Evolutionary conservation across 2,797 vertebrate species (phyloP).

Genomic region (Esox lucius): DNA sequence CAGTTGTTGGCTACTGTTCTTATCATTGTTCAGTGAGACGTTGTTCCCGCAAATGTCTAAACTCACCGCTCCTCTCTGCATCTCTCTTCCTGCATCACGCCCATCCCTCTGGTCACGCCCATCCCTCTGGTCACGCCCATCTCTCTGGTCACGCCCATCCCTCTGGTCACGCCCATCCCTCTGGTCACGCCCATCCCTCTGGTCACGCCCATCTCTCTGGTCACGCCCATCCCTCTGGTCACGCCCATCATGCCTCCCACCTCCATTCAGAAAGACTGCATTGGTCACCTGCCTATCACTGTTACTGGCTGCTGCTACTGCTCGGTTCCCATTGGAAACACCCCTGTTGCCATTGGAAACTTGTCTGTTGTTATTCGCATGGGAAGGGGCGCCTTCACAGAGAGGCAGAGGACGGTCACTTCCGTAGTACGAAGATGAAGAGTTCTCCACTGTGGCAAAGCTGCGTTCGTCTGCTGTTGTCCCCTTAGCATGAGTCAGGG

Average conservation of each 20-base stretch:
- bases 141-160: constrained; percentile 33
- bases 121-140: constrained; percentile 39
- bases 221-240: constrained; percentile 43
- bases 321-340: constrained; percentile 11
- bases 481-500: constrained; percentile 40
- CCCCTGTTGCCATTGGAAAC: constrained; percentile 13
- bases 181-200: constrained; percentile 53
- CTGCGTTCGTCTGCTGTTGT: constrained; percentile 44
- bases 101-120: constrained; percentile 65
- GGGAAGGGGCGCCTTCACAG: background rate
- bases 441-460: constrained; percentile 17
- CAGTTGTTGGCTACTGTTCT: constrained; percentile 66
- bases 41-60: constrained; percentile 80
- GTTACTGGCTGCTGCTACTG: constrained; percentile 28
- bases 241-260: constrained; percentile 68
- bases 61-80: constrained; percentile 57
- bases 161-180: constrained; percentile 34
- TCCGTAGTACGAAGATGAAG: constrained; percentile 8
- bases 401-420: constrained; percentile 5
- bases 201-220: constrained; percentile 76
- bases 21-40: constrained; percentile 70
- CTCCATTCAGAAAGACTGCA: constrained; percentile 80
- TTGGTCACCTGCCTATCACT: constrained; percentile 63
- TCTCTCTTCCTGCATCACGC: background rate
- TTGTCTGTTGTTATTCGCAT: constrained; percentile 23